phyloP scores from a whole-genome alignment of 2,797 vertebrate species.

The Microctenopoma steveboyesi region DNA sequence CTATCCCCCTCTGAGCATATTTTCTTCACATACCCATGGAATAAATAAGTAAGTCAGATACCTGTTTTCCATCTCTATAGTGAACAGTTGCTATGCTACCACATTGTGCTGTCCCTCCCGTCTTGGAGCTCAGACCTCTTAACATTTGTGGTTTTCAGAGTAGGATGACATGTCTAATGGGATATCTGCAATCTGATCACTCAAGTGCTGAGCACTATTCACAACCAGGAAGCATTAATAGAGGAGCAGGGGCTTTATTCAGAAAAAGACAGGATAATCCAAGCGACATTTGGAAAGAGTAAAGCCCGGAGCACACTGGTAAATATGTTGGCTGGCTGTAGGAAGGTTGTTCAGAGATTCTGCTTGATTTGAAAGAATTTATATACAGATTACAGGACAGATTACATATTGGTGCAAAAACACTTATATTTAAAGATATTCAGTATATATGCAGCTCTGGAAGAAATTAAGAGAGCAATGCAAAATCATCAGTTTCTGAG shows the following conservation, averaged over 20 bases:
- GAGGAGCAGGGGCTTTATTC: conserved; percentile 13
- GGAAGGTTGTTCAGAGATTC: neutral
- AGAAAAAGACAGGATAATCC: neutral
- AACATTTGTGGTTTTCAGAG: conserved; percentile 28
- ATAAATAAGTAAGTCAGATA: conserved; percentile 4
- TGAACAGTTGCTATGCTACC: conserved; percentile 64
- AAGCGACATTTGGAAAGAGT: neutral
- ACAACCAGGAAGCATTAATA: conserved; percentile 25
- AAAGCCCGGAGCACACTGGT: too few species aligned
- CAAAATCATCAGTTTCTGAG: too few species aligned
- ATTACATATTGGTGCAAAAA: too few species aligned
- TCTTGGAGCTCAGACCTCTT: conserved; percentile 30
- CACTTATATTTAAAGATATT: too few species aligned
- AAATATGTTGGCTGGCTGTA: too few species aligned
- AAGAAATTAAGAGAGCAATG: too few species aligned
- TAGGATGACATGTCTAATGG: conserved; percentile 50
- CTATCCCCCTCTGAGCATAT: neutral
- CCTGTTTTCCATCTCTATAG: conserved; percentile 22
- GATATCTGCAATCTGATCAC: conserved; percentile 26
- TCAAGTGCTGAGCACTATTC: conserved; percentile 34
- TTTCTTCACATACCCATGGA: neutral
- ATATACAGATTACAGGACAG: too few species aligned
- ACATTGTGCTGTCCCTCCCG: conserved; percentile 20
- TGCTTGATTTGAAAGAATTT: neutral
- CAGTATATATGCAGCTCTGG: too few species aligned